Base-by-base conservation (phyloP, 2,888 invertebrate species). In the Microchrysa polita region DNA sequence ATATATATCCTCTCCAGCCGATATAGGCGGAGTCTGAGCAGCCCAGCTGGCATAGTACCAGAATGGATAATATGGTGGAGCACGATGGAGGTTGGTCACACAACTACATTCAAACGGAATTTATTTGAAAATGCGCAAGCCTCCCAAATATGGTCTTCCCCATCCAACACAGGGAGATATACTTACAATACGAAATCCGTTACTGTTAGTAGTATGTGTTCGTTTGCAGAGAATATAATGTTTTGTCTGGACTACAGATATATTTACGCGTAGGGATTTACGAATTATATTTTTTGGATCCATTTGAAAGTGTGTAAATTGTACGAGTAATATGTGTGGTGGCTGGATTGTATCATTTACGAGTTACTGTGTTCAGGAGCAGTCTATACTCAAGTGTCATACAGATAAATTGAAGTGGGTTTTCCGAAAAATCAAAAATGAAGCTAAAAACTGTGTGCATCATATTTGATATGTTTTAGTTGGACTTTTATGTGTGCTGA, bases 361-460 rank as follows among this genome's bases (percentile, higher is more conserved):
- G 55, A 69, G 69, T 69, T 69, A 69, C 67, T 67, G 55, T 69
- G 67, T 69, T 69, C 69, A 69, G 57, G 57, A 65, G n/a, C n/a
- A n/a, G 48, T 55, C 40, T 27, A n/a, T n/a, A n/a, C n/a, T 67
- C 55, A 53, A 53, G 67, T 52, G 34, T n/a, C 53, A 67, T 67
- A 23, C 27, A 53, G 67, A 67, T 53, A 67, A n/a, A 53, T 67
- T 55, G 67, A 52, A 53, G 67, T 34, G 55, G 67, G 53, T 34
- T 67, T 52, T 65, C 44, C 34, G 48, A 34, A 48, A 65, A 65
- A 65, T 4, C 48, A 20, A 65, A 44, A 65, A 65, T 44, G 44
- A 12, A 65, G 44, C 44, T 65, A 65, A 65, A 65, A 65, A 65
- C 65, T 65, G 48, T 65, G 42, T 65, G 48, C 34, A 48, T 44